Base-by-base conservation (phyloP, 2,113 vertebrate genomes). In the Entelurus aequoreus region DNA sequence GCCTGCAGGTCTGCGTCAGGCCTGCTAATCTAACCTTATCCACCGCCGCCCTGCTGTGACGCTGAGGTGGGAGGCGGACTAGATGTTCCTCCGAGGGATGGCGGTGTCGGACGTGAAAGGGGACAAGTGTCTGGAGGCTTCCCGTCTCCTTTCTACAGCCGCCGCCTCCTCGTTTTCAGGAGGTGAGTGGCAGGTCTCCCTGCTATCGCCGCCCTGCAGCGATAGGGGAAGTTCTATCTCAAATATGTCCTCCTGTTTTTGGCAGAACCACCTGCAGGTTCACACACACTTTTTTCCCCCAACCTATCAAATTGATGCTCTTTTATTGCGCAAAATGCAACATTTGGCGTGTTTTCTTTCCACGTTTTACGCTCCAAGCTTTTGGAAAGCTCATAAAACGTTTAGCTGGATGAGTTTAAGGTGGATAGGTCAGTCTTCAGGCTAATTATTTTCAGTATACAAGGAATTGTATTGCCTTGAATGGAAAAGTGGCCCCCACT, bases 181-280 rank as follows among this genome's bases (percentile, higher is more conserved):
- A 71, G 71, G 77, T 88, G 88, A 90, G 68, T 87, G 86, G 72
- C 89, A 88, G 84, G 83, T 84, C 71, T 78, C 69, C 65, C 74
- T 77, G 87, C 83, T 85, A 88, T 87, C 80, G 75, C 69, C 76
- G 80, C 86, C 82, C 79, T 60, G 62, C 51, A 86, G 82, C 77
- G 21, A 55, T 63, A 71, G 69, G 82, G 66, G 79, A 73, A 86
- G 54, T 79, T 37, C 67, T 60, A 28, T 56, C 67, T 69, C 69
- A 42, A 8, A 42, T 9, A 42, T 3, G 6, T 42, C 8, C 40
- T 46, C 42, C 4, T 9, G 42, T 46, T 59, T 40, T 72, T 57
- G 72, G 66, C 48, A 62, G 47, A 80, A 80, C 77, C 52, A 76
- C 71, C 71, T 65, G 65, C 56, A 58, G 81, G 72, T 48, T 40